Evolutionary conservation across 1,140 invertebrate species (phyloP), one percentile per base, ranked within the genome.

Genomic region (Papilio aristodemus): DNA sequence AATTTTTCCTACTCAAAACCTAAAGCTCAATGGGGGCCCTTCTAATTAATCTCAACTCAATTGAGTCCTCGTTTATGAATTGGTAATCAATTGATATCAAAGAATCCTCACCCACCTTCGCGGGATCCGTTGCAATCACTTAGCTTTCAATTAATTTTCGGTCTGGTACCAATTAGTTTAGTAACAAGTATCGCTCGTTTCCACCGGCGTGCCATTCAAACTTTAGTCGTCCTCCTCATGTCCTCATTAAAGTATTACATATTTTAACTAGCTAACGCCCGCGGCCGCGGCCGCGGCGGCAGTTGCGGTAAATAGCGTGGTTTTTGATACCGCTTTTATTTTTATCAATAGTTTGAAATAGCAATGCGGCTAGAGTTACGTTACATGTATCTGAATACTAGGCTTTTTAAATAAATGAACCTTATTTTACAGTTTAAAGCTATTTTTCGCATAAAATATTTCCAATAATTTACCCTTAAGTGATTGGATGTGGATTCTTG

Each of bases 31-130:
- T 80, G 71, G 72, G 70, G 72, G 75, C 73, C 69, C 80, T 84
- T 87, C 86, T 90, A 88, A 90, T 85, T 87, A 87, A 86, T 78
- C 82, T 74, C 78, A 71, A 75, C 77, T 82, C 81, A 76, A 84
- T 81, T 79, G 77, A 70, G 72, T 77, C 75, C 76, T 74, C 75
- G 77, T 69, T 77, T 87, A 84, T 87, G 86, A 90, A 90, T 89
- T 89, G 84, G 85, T 87, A 89, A 90, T 90, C 82, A 87, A 80
- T 82, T 78, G 84, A 76, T 81, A 81, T 87, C 88, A 90, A 90
- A 90, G 86, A 87, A 76, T 77, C 73, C 69, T 70, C 73, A 74
- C 70, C 72, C 60, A 36, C 32, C 36, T 74, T 71, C 70, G 43
- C 32, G 39, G 62, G 10, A 58, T 69, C 76, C 72, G 71, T 74